Evolutionary conservation across 2,888 invertebrate genomes (phyloP), one percentile per base, ranked within the genome.

Genomic region (Zaprionus lineosus): DNA sequence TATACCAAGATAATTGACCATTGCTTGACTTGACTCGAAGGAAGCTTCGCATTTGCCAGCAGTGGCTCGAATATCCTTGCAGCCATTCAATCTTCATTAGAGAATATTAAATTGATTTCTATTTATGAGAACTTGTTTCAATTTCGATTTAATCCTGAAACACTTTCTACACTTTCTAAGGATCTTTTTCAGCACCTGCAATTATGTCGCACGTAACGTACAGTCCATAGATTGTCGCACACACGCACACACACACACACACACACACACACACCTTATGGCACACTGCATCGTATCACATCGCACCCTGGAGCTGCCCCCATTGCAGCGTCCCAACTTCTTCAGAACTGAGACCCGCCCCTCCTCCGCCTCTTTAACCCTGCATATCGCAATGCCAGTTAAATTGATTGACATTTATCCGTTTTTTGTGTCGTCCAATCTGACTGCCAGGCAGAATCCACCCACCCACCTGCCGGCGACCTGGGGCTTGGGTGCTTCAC

Each of bases 321-420:
- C 1, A n/a, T n/a, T n/a, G n/a, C n/a, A n/a, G n/a, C n/a, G n/a
- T n/a, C 7, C 8, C 21, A 1, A 6, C 12, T 9, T 1, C 11
- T 21, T 15, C 16, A n/a, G n/a, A n/a, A n/a, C n/a, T n/a, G n/a
- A 19, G 19, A 19, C 19, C 19, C 3, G 19, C 3, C 6, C 9
- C 18, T 5, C 7, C 21, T 28, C 33, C 11, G 19, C 33, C 24
- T 24, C 29, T 29, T 21, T 41, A 6, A 24, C 61, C 53, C 50
- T 73, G 65, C 74, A 71, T 71, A 74, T 71, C 74, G 65, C 50
- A 61, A 57, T 53, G 73, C 63, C 56, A 47, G 66, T 73, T 76
- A 75, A 75, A 77, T 75, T 77, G 74, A 75, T 75, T 75, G 74
- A 77, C 74, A 75, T 75, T 75, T 74, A 77, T 73, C 74, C 74